phyloP scores from a whole-genome alignment of 2,888 invertebrate genomes.

The Polymixis flavicincta region DNA sequence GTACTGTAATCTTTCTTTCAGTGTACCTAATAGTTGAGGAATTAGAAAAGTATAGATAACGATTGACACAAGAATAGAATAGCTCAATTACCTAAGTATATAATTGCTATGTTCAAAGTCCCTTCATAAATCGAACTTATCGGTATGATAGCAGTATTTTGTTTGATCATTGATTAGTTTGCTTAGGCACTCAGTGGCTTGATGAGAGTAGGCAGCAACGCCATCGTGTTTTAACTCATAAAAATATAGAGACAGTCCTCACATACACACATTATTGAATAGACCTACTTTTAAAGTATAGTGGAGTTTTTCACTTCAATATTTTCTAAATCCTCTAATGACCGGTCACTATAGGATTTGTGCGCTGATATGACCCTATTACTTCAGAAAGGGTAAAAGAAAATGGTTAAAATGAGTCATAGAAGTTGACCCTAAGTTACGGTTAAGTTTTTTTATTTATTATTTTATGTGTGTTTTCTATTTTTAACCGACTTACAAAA shows the following conservation, averaged over 20 bases:
- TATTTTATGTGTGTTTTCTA: no score
- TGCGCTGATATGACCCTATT: no score
- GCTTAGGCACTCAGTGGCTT: background rate
- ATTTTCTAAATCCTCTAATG: no score
- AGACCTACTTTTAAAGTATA: background rate
- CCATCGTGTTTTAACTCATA: background rate
- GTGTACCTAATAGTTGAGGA: background rate
- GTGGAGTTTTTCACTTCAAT: background rate
- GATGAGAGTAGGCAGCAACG: background rate
- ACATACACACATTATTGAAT: background rate
- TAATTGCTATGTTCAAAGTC: conserved; percentile 37
- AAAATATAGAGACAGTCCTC: background rate
- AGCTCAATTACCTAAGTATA: background rate
- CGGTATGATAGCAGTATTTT: conserved; percentile 32
- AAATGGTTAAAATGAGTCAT: no score
- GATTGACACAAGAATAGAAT: background rate
- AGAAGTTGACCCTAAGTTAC: no score
- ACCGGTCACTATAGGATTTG: background rate
- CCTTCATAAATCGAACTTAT: conserved; percentile 12
- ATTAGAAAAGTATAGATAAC: background rate
- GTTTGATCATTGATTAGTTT: conserved; percentile 38
- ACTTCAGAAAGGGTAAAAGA: background rate
- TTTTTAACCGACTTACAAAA: no score
- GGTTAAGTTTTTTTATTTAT: no score
- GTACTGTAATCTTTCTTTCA: conserved; percentile 15